A percentile compares a stretch with the other conserved stretches of the same genome.
Evolutionary conservation across 2,888 invertebrate species (phyloP).

Genomic region (Tribolium freemani): DNA sequence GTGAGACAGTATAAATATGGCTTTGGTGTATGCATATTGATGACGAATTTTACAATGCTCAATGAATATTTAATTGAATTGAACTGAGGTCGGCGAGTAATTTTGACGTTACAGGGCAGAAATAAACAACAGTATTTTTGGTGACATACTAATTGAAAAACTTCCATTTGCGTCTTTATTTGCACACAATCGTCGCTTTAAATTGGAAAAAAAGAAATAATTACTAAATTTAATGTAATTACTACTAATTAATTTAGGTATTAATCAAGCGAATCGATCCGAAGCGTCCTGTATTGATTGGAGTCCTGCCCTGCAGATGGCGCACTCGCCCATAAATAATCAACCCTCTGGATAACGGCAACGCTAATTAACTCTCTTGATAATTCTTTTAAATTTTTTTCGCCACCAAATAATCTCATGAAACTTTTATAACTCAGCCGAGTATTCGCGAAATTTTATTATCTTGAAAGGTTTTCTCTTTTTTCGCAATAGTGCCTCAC

Average conservation of each 20-base stretch:
- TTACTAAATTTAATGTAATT: background rate
- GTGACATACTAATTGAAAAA: background rate
- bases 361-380: background rate
- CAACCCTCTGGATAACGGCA: background rate
- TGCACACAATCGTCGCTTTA: background rate
- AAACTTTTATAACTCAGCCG: background rate
- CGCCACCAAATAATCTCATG: background rate
- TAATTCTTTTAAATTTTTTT: background rate
- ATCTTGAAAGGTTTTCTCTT: background rate
- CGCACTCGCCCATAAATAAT: background rate
- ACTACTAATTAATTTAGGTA: background rate
- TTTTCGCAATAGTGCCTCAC: background rate
- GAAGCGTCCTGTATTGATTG: background rate
- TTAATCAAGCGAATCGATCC: background rate
- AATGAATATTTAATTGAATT: background rate
- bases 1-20: background rate
- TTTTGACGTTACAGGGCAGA: background rate
- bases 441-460: constrained; percentile 23
- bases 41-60: background rate
- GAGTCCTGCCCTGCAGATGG: background rate
- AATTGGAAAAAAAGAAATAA: background rate
- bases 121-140: background rate
- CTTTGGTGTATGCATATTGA: background rate
- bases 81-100: background rate
- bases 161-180: background rate